Percentiles rank a stretch among this genome's conserved stretches.
Evolutionary conservation across 2,888 invertebrate species (phyloP).

Genomic region (Callyntrura sp.): DNA sequence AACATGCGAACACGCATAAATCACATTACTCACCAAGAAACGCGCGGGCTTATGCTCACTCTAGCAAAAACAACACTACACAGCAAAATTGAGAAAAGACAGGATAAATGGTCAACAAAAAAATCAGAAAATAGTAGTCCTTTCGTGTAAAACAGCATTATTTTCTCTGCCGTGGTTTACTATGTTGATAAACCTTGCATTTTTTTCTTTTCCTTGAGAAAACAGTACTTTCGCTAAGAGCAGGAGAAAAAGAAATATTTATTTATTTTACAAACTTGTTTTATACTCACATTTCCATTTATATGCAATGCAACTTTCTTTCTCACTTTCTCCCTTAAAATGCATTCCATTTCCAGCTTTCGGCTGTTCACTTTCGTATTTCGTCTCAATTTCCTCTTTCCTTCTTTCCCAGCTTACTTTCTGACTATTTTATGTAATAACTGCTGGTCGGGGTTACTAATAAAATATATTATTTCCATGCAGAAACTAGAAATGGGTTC

Average conservation of each 20-base stretch:
- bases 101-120: slow-evolving; percentile 26
- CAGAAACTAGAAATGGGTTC: slow-evolving; percentile 35
- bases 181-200: background rate
- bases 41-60: too few species aligned
- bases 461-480: slow-evolving; percentile 46
- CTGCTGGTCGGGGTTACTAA: too few species aligned
- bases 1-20: slow-evolving; percentile 67
- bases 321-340: background rate
- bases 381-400: background rate
- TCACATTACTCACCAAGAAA: slow-evolving; percentile 60
- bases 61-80: background rate
- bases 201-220: background rate
- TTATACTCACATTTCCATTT: background rate
- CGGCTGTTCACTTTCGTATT: background rate
- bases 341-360: slow-evolving; percentile 27
- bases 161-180: too few species aligned
- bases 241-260: background rate
- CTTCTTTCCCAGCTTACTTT: slow-evolving; percentile 25
- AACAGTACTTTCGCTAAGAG: too few species aligned
- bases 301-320: slow-evolving; percentile 36
- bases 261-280: slow-evolving; percentile 24
- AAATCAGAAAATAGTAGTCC: slow-evolving; percentile 29
- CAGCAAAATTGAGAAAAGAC: slow-evolving; percentile 32
- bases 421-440: background rate
- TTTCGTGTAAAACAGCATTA: too few species aligned